Percentiles rank a stretch among this genome's conserved stretches.
These are phyloP conservation scores for Drosophila falleni DNA, from an alignment of 2,888 invertebrate species.

Conservation along the genomic window DNA sequence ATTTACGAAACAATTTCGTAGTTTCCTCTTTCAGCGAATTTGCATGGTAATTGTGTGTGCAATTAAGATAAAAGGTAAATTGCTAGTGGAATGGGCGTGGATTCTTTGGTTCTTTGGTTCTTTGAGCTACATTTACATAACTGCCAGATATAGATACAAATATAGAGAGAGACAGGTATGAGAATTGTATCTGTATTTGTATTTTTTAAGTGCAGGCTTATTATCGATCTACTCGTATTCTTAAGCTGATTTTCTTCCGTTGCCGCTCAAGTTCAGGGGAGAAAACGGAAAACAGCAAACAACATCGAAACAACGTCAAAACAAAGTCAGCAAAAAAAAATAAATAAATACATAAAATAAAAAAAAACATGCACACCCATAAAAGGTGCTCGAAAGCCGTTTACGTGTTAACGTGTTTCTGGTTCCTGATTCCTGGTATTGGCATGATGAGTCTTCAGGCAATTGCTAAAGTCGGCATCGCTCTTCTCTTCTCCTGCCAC, in stretches of 20 bases:
- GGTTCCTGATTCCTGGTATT: constrained; percentile 64
- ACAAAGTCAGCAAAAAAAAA: constrained; percentile 14
- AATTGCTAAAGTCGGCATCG: constrained; percentile 19
- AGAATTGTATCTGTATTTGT: constrained; percentile 1
- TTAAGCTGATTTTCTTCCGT: constrained; percentile 62
- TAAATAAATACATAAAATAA: constrained; percentile 38
- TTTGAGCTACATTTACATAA: constrained; percentile 42
- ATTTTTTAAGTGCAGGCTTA: constrained; percentile 32
- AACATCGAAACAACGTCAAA: constrained; percentile 25
- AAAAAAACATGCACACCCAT: constrained; percentile 49
- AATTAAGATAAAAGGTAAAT: constrained; percentile 48
- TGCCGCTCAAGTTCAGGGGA: constrained; percentile 66
- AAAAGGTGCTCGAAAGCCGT: constrained; percentile 67
- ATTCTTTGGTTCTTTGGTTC: constrained; percentile 5
- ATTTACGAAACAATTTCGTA: constrained; percentile 14
- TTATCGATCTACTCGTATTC: constrained; percentile 60
- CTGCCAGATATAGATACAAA: constrained; percentile 9
- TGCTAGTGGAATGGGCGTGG: constrained; percentile 20
- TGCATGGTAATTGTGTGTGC: constrained; percentile 39
- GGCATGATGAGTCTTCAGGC: constrained; percentile 46
- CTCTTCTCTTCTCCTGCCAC: constrained; percentile 6
- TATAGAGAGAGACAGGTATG: constrained; percentile 1
- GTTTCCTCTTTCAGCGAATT: constrained; percentile 28
- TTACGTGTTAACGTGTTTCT: constrained; percentile 63
- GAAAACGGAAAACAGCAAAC: constrained; percentile 30